A percentile compares a stretch with the other conserved stretches of the same genome.
Conservation (phyloP, 2,113 vertebrate species). For the Ciconia stormi region DNA sequence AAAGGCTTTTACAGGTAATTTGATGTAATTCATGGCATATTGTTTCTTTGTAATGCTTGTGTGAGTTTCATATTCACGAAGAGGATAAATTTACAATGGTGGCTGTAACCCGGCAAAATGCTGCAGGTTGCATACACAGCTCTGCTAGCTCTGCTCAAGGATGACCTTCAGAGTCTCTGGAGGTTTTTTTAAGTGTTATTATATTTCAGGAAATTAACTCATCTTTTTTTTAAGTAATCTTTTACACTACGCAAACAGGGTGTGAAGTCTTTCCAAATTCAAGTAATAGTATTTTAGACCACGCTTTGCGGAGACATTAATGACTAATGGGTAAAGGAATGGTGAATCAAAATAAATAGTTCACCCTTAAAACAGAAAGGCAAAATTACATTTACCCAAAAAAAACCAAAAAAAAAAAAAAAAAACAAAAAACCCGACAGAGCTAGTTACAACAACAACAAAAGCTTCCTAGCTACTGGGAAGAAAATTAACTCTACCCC, state of each 20-base stretch:
- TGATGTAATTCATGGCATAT: constrained; percentile 42
- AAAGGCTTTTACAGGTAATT: constrained; percentile 69
- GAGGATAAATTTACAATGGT: not conserved
- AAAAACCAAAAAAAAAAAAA: not conserved
- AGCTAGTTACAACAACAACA: not conserved
- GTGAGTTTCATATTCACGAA: not conserved
- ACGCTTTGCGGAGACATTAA: not conserved
- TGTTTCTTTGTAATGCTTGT: constrained; percentile 29
- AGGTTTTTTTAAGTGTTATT: not conserved
- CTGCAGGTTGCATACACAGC: not conserved
- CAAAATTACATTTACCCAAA: not conserved
- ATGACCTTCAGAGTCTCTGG: not conserved
- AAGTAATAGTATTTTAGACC: not conserved
- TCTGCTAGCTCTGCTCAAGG: not conserved
- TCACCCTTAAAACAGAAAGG: not conserved
- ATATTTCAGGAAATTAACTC: constrained; percentile 27
- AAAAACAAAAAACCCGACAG: not conserved
- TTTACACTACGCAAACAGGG: not conserved
- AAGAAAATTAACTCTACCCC: no score
- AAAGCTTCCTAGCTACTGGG: no score
- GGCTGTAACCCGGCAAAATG: not conserved
- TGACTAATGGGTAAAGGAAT: constrained; percentile 3
- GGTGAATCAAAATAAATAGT: not conserved
- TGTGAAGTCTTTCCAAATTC: not conserved
- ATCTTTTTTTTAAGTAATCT: not conserved